Evolutionary conservation across 1,140 invertebrate species (phyloP), one percentile per base, ranked within the genome.

Genomic region (Dufourea novaeangliae): DNA sequence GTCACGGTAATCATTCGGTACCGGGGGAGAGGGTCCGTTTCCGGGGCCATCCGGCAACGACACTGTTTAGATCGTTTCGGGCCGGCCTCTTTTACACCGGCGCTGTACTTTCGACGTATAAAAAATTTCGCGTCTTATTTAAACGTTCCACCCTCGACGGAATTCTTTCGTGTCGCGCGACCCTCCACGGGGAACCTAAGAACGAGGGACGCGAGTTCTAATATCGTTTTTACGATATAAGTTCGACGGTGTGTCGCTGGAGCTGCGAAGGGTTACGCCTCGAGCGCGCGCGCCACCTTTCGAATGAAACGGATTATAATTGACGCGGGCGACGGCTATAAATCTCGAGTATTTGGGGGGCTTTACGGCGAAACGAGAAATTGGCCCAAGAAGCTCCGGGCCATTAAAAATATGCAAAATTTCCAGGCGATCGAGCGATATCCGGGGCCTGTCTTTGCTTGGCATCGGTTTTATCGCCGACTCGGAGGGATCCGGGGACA

Each of bases 251-350:
- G 77, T 73, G 70, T 68, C 78, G 56, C 79, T n/a, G 80, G 61
- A 46, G 78, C 76, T 80, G 84, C 78, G 86, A 80, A 80, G 80
- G 62, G 72, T 77, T 77, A 78, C 62, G 69, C 46, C 52, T 61
- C 37, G 67, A 41, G 22, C 63, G 80, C 70, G 78, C 27, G 72
- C 80, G 82, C 71, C 69, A 62, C 79, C n/a, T 83, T 64, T 73
- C 61, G 88, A 92, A 92, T 90, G 91, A 91, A 92, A 92, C 80
- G 88, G 86, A 89, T 92, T 92, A 92, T 92, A 92, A 92, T 92
- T 92, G 90, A 90, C 87, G 87, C 86, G 87, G 88, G 87, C 86
- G 87, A 89, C 85, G 87, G 74, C 64, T 88, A 85, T 92, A 92
- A 92, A 92, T 92, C 90, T 92, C 86, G 81, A 88, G 87, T 88